These are phyloP conservation scores for Aethes cnicana DNA, from an alignment of 2,888 invertebrate species.

Conservation along the genomic window DNA sequence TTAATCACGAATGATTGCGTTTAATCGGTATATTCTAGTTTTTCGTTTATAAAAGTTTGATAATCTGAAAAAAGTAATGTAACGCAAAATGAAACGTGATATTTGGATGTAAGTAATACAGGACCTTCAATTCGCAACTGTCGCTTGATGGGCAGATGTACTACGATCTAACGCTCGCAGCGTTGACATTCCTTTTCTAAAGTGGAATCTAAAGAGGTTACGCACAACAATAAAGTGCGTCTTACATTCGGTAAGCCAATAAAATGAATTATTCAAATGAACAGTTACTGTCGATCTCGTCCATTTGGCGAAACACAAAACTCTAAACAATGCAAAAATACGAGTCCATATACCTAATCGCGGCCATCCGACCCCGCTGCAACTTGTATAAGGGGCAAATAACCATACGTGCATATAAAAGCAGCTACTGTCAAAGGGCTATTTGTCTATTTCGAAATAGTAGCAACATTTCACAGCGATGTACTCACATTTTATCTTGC, in stretches of 20 bases:
- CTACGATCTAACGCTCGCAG: too few relatives aligned
- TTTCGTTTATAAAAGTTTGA: too few relatives aligned
- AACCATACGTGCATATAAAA: slow-evolving; percentile 56
- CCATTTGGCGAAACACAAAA: slow-evolving; percentile 8
- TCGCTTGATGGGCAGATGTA: too few relatives aligned
- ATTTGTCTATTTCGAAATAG: slow-evolving; percentile 71
- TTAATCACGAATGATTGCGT: too few relatives aligned
- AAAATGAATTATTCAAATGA: not conserved
- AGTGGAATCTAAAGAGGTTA: too few relatives aligned
- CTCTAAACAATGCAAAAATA: slow-evolving; percentile 31
- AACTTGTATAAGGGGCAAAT: slow-evolving; percentile 34
- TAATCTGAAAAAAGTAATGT: too few relatives aligned
- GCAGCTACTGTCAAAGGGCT: slow-evolving; percentile 58
- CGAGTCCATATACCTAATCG: slow-evolving; percentile 32
- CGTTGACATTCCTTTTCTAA: too few relatives aligned
- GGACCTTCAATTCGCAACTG: too few relatives aligned
- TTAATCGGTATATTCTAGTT: too few relatives aligned
- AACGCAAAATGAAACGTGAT: too few relatives aligned
- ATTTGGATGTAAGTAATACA: too few relatives aligned
- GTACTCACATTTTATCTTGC: slow-evolving; percentile 73
- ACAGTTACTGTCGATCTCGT: not conserved
- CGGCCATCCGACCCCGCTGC: slow-evolving; percentile 29
- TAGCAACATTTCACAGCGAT: slow-evolving; percentile 71
- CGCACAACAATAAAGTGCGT: too few relatives aligned
- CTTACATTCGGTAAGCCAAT: not conserved